Percentiles rank a stretch among this genome's conserved stretches.
These are phyloP conservation scores for Phortica okadai DNA, from an alignment of 2,888 invertebrate genomes.

Conservation along the genomic window DNA sequence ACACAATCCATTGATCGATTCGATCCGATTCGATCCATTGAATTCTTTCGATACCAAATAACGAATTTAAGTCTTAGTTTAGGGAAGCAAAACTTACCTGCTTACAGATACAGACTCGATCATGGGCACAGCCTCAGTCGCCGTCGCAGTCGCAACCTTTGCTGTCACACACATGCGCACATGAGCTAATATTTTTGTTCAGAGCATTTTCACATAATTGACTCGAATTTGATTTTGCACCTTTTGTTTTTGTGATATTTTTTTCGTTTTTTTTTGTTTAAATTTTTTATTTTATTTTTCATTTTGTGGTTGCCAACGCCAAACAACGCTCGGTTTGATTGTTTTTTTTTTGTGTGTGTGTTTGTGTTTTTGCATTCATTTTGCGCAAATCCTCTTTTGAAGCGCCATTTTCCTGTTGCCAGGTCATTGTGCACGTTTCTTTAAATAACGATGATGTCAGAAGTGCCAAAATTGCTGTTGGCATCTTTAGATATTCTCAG, in stretches of 20 bases:
- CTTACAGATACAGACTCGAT: too few species aligned
- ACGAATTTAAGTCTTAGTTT: too few species aligned
- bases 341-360: background rate
- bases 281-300: background rate
- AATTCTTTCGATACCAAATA: too few species aligned
- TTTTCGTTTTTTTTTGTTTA: background rate
- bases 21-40: too few species aligned
- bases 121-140: too few species aligned
- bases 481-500: background rate
- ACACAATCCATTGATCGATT: too few species aligned
- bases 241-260: background rate
- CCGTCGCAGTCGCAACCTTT: too few species aligned
- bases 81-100: too few species aligned
- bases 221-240: background rate
- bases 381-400: background rate
- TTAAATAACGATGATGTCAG: conserved; percentile 36
- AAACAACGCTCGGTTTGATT: background rate
- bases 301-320: conserved; percentile 41
- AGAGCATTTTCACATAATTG: background rate
- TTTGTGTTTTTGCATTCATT: conserved; percentile 20
- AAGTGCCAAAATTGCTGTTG: conserved; percentile 2
- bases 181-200: background rate
- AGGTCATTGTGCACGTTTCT: conserved; percentile 37
- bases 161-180: background rate
- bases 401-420: conserved; percentile 1